Base-by-base conservation (phyloP, 2,888 invertebrate genomes). In the Disparrhopalites patrizii region DNA sequence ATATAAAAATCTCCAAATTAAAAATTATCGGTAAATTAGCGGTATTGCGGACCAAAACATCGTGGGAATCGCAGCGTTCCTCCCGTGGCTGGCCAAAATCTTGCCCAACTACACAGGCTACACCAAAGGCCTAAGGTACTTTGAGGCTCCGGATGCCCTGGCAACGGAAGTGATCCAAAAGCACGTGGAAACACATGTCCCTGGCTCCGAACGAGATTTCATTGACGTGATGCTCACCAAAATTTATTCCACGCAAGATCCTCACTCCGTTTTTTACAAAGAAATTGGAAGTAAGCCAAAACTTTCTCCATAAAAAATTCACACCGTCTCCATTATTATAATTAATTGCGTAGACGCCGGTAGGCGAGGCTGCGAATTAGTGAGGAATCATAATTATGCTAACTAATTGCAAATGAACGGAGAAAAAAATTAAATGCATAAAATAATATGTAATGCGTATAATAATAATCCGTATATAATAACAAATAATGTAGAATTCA, bases 151-250 rank as follows among this genome's bases (percentile, higher is more conserved):
- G 1, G 70, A 71, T 33, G 68, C 67, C 2, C 27, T 74, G 36
- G 69, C 67, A 18, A 51, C 62, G 56, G 72, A 74, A 40, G 65
- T 74, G 1, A 65, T 76, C 3, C 23, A 70, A 13, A 72, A 72
- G 30, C 76, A 76, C 61, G 68, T 73, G 27, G 66, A 63, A 13
- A 68, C 64, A 2, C 69, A 74, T 47, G 62, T 61, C 8, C 58
- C 61, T 0, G 75, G 70, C 7, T 61, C 69, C 20, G 73, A 72
- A 33, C 56, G 69, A 8, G 76, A 76, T 63, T 76, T 76, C 20
- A 76, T 76, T 67, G 76, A 76, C 47, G 70, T 70, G 31, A 69
- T 73, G 43, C 68, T 76, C 25, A 73, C 73, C 7, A 72, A 71
- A 68, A 74, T 76, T 30, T 70, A 72, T 56, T 62, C 51, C 8